Conservation (phyloP, 2,113 vertebrate genomes). For the Chascanopsetta lugubris region DNA sequence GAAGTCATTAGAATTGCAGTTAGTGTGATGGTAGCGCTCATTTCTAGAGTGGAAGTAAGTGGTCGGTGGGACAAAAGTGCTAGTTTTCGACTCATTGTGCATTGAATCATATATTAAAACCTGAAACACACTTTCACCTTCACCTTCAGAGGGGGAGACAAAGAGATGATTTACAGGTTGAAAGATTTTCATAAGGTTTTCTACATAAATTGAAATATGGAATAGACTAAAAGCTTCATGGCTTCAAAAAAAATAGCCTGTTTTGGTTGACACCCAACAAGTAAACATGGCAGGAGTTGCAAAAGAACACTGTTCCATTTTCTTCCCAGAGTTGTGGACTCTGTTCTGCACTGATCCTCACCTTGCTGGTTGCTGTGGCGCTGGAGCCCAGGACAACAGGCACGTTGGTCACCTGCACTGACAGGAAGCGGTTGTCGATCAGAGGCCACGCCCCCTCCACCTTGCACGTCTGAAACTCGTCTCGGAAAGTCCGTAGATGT, state of each 20-base stretch:
- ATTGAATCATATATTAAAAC: neutral
- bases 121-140: too few species aligned
- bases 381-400: conserved; percentile 84
- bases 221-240: too few species aligned
- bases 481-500: conserved; percentile 84
- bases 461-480: conserved; percentile 88
- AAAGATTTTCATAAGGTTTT: too few species aligned
- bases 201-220: too few species aligned
- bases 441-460: conserved; percentile 87
- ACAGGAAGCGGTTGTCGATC: conserved; percentile 85
- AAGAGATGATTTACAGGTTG: too few species aligned
- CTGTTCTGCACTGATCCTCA: conserved; percentile 43
- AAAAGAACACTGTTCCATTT: neutral
- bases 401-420: conserved; percentile 87
- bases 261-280: neutral
- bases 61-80: neutral
- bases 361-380: conserved; percentile 87
- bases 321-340: too few species aligned
- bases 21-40: neutral
- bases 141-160: too few species aligned
- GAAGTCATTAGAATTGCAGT: neutral
- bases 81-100: neutral
- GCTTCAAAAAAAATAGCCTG: neutral
- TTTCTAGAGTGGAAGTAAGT: neutral
- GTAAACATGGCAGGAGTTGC: neutral